phyloP scores from a whole-genome alignment of 2,113 vertebrate species.

The Paramisgurnus dabryanus region DNA sequence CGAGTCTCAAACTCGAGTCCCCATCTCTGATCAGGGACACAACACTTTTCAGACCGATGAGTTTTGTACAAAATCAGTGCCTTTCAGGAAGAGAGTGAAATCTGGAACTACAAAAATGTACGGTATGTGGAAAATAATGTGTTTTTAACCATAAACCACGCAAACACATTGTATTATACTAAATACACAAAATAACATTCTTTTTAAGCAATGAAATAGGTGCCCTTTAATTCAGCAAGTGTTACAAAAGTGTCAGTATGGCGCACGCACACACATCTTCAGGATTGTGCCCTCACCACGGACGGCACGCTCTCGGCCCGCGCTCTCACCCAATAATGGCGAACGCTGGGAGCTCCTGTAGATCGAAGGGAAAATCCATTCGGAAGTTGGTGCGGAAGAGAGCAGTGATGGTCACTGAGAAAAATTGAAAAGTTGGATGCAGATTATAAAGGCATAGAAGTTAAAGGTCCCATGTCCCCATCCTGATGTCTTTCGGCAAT shows the following conservation, averaged over 20 bases:
- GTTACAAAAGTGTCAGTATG: neutral
- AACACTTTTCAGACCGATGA: no score
- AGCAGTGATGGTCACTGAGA: conserved; percentile 90
- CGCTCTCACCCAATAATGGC: conserved; percentile 90
- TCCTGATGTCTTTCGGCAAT: neutral
- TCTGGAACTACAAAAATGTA: no score
- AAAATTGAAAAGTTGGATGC: neutral
- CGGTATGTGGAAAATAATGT: no score
- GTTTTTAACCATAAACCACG: no score
- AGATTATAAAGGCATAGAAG: neutral
- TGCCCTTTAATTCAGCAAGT: neutral
- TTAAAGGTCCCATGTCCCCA: neutral
- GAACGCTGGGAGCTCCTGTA: conserved; percentile 93
- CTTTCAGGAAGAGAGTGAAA: no score
- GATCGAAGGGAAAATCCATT: conserved; percentile 96
- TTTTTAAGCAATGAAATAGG: no score
- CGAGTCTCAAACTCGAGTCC: no score
- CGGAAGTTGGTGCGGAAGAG: conserved; percentile 95
- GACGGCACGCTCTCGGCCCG: conserved; percentile 46
- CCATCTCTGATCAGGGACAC: no score
- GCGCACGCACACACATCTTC: conserved; percentile 18
- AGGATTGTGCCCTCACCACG: conserved; percentile 50
- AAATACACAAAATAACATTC: no score
- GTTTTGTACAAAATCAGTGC: no score
- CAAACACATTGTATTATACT: no score